Percentiles rank a stretch among this genome's conserved stretches.
These are phyloP conservation scores for Syngnathus typhle DNA, from an alignment of 2,113 vertebrate genomes.

Conservation along the genomic window DNA sequence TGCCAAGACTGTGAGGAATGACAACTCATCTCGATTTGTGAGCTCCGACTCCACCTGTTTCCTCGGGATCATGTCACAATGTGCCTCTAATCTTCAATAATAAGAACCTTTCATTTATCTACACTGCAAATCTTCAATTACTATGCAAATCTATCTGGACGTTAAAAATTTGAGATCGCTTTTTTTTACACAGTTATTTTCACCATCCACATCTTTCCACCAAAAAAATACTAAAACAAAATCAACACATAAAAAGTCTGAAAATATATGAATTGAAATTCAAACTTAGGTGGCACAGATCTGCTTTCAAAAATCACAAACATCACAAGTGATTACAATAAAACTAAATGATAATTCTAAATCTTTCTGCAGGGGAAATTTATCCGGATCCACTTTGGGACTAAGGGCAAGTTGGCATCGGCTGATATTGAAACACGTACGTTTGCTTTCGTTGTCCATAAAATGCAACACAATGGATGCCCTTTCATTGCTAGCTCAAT, in stretches of 20 bases:
- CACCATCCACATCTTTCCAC: background rate
- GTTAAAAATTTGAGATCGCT: background rate
- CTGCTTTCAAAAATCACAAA: background rate
- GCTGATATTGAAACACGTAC: slow-evolving; percentile 66
- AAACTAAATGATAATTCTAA: background rate
- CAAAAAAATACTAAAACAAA: background rate
- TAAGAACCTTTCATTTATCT: background rate
- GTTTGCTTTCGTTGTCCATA: background rate
- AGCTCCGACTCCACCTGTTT: slow-evolving; percentile 11
- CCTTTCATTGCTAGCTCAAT: background rate
- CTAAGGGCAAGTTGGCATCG: slow-evolving; percentile 60
- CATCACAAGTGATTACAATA: background rate
- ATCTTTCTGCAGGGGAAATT: slow-evolving; percentile 60
- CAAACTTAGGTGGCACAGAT: background rate
- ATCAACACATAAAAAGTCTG: background rate
- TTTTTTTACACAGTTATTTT: background rate
- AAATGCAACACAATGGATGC: background rate
- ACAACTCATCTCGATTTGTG: slow-evolving; percentile 67
- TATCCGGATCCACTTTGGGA: slow-evolving; percentile 68
- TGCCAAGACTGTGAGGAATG: slow-evolving; percentile 62
- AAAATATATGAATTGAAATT: background rate
- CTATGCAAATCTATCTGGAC: background rate
- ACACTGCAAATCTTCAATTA: background rate
- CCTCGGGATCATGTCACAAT: background rate
- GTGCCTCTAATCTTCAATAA: background rate